Evolutionary conservation across 2,797 vertebrate species (phyloP), one percentile per base, ranked within the genome.

Genomic region (Acropternis orthonyx): DNA sequence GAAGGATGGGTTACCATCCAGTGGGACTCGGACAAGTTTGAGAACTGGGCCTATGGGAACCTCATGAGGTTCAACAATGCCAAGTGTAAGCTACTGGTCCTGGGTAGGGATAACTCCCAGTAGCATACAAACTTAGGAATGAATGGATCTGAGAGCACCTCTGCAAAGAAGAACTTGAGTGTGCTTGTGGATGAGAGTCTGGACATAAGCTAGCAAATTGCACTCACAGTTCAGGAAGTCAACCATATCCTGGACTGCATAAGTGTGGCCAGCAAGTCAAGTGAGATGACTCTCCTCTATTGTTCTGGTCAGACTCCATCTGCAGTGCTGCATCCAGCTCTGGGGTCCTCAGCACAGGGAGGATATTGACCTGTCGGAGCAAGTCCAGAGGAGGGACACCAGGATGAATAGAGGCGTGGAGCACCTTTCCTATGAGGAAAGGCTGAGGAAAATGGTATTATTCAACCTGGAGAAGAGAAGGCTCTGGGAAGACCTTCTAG

Each of bases 261-360:
- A 49, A 27, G 14, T 0, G 0, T 36, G 30, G 26, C 3, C 49
- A 78, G 24, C 24, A n/a, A 22, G 56, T 24, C 0, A 1, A 39
- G 24, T 1, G 20, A 41, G 14, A 9, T 8, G 34, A 46, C 48
- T 55, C 16, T 55, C 48, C 4, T 9, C 20, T 30, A n/a, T 39
- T 76, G 46, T 10, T 48, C 41, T 48, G 24, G 4, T 62, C 30
- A 77, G 3, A 69, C 4, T 13, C 30, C 41, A 55, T 5, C 34
- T 32, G 34, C 4, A 41, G 0, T 2, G 1, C 0, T 62, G 23
- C 48, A 55, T 26, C 30, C 26, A 63, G 41, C 17, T 78, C 30
- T 55, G 34, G 26, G 49, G 7, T 17, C 7, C 14, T 14, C 56
- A 55, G 21, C 30, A 55, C 9, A 49, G 18, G 10, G 41, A 63